These are phyloP conservation scores for Auanema freiburgensis DNA, from an alignment of 2,888 invertebrate genomes.

Conservation along the genomic window DNA sequence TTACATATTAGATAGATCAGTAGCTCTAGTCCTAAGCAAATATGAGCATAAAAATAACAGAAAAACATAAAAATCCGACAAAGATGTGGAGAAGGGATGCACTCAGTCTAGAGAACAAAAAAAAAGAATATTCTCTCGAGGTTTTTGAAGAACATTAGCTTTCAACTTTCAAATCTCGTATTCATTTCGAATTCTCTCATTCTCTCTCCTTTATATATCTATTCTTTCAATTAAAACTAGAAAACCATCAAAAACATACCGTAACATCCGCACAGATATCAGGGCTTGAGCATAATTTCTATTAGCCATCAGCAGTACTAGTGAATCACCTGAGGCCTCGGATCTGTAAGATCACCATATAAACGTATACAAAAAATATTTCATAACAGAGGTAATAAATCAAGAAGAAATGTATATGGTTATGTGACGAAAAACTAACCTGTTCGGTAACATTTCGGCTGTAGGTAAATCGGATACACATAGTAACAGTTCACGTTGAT, in stretches of 20 bases:
- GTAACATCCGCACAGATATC: slow-evolving; percentile 47
- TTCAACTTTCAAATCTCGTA: slow-evolving; percentile 26
- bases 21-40: too few relatives aligned
- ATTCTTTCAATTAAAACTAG: background rate
- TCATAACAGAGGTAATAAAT: background rate
- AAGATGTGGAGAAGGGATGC: too few relatives aligned
- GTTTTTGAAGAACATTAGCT: slow-evolving; percentile 14
- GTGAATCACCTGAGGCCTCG: slow-evolving; percentile 48
- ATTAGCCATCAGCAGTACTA: slow-evolving; percentile 59
- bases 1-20: too few relatives aligned
- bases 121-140: background rate
- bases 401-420: background rate
- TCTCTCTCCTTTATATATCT: slow-evolving; percentile 1
- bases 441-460: background rate
- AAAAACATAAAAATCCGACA: too few relatives aligned
- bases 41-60: too few relatives aligned
- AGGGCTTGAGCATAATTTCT: slow-evolving; percentile 58
- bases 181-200: slow-evolving; percentile 7
- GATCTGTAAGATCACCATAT: slow-evolving; percentile 4
- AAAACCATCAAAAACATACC: slow-evolving; percentile 29
- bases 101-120: background rate
- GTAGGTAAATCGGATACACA: slow-evolving; percentile 43
- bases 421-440: background rate
- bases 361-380: background rate
- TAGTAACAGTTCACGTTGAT: slow-evolving; percentile 61